Evolutionary conservation across 2,113 vertebrate genomes (phyloP).

Genomic region (Oryzias celebensis): DNA sequence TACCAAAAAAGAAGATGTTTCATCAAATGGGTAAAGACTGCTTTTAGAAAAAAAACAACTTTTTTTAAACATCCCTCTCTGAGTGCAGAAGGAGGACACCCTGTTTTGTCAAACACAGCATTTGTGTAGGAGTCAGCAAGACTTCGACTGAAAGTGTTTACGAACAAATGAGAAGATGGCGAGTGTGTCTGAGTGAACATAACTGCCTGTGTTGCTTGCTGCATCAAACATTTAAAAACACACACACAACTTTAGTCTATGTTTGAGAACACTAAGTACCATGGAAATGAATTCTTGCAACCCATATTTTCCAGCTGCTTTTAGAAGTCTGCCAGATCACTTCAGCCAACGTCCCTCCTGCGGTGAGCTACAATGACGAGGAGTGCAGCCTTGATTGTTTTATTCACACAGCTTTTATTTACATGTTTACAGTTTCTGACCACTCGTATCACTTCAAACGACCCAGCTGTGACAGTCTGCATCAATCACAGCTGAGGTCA

Average conservation of each 20-base stretch:
- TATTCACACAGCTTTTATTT: slow-evolving; percentile 54
- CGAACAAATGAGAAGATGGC: slow-evolving; percentile 2
- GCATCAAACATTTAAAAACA: neutral
- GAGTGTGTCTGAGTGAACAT: neutral
- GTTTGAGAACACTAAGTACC: neutral
- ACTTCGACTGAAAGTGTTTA: slow-evolving; percentile 18
- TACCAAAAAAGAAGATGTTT: neutral
- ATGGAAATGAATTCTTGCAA: neutral
- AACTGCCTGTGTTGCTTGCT: neutral
- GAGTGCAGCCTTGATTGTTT: slow-evolving; percentile 49
- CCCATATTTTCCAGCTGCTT: slow-evolving; percentile 18
- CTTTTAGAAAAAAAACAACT: slow-evolving; percentile 40
- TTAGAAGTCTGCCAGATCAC: slow-evolving; percentile 40
- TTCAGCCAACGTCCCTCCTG: slow-evolving; percentile 39
- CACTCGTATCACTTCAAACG: slow-evolving; percentile 27
- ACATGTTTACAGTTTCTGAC: slow-evolving; percentile 33
- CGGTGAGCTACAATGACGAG: slow-evolving; percentile 30
- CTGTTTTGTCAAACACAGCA: neutral
- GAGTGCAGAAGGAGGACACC: neutral
- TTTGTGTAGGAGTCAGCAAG: slow-evolving; percentile 41
- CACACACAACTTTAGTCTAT: too few species aligned
- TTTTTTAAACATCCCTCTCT: slow-evolving; percentile 6
- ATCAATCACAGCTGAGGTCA: slow-evolving; percentile 33
- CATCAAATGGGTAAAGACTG: slow-evolving; percentile 14
- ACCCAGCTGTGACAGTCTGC: slow-evolving; percentile 16